Base-by-base conservation (phyloP, 2,113 vertebrate genomes). In the Zingel zingel region DNA sequence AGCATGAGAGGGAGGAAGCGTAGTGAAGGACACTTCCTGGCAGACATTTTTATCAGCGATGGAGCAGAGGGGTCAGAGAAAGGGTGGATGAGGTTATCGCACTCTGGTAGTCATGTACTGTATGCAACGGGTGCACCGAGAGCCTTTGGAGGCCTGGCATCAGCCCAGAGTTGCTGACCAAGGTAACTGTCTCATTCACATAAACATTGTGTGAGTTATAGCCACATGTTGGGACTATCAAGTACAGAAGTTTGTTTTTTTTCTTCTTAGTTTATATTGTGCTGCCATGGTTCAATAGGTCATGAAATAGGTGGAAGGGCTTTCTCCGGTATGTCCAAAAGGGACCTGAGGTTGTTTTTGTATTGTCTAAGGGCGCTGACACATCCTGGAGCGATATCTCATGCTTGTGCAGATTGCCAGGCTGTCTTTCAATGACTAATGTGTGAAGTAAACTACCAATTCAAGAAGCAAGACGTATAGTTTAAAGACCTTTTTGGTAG, bases 1-100 rank as follows among this genome's bases (percentile, higher is more conserved):
- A 96, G 95, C 96, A 87, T 94, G 94, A 96, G 96, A 91, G 93
- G 95, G 95, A 96, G 97, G 97, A 98, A 97, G 94, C 93, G 69
- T 88, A 91, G 83, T 67, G 82, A 94, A 94, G 91, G 84, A 94
- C 93, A 94, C 70, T 93, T 90, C 95, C 95, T 94, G 90, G 66
- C 90, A 88, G 95, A 95, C 94, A 85, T 65, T 91, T 94, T 96
- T 96, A 96, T 96, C 95, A 80, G 91, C 0, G 48, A 90, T 83
- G 30, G 88, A 96, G 93, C 47, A 70, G 87, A 86, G 88, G 69
- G 94, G 94, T 86, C 82, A 77, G 15, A 63, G 68, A 88, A 72
- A 65, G 89, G 89, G 36, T 83, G 94, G 91, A 58, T 9, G 68
- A 79, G 91, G 74, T 96, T 96, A 94, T 96, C 92, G 47, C 25